Conservation (phyloP, 2,113 vertebrate genomes). For the Myotis lucifugus region DNA sequence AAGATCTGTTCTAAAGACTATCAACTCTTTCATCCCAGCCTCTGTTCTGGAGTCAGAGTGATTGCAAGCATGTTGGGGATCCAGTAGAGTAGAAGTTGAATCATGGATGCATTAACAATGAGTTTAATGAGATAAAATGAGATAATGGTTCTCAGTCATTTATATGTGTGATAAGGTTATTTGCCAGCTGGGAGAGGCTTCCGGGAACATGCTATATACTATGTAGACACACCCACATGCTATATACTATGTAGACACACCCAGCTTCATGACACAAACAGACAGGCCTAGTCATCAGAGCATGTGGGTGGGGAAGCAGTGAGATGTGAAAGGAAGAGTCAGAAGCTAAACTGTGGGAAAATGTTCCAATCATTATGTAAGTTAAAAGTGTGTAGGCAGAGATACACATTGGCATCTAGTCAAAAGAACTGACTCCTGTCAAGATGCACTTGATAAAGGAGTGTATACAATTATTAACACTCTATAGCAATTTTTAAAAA, state of each 20-base stretch:
- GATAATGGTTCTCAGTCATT: neutral
- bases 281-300: neutral
- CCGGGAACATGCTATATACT: neutral
- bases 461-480: neutral
- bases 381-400: neutral
- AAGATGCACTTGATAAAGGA: neutral
- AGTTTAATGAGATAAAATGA: neutral
- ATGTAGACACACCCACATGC: neutral
- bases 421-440: neutral
- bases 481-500: neutral
- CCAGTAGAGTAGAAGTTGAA: neutral
- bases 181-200: neutral
- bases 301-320: neutral
- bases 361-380: neutral
- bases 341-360: neutral
- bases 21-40: neutral
- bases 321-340: neutral
- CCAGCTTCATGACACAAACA: neutral
- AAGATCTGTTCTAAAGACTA: neutral
- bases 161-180: neutral
- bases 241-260: neutral
- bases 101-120: neutral
- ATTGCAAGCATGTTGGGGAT: neutral
- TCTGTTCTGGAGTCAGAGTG: neutral
- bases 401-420: neutral